Conservation (phyloP, 2,113 vertebrate species). For the Furnarius figulus region DNA sequence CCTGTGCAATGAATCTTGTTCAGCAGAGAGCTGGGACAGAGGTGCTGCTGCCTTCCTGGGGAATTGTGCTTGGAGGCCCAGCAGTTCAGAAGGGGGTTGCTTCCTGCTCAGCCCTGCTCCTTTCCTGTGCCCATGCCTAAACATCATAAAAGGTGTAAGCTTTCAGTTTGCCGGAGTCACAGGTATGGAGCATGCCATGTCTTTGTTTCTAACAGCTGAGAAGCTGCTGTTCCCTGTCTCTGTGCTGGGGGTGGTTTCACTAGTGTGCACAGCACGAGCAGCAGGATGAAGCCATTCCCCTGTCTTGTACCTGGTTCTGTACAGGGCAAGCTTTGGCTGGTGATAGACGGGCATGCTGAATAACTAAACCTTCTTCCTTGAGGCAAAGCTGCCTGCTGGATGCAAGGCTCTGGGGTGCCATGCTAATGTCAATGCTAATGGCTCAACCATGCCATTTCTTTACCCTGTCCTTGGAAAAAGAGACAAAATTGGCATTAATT, state of each 20-base stretch:
- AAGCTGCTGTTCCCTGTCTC: not conserved
- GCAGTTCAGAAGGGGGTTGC: not conserved
- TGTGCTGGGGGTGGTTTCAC: not conserved
- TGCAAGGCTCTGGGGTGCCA: rapidly evolving
- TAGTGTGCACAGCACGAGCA: rapidly evolving
- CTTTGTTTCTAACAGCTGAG: not conserved
- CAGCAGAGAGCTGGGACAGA: not conserved
- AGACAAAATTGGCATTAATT: not conserved
- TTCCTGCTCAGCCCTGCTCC: not conserved
- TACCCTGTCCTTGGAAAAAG: not conserved
- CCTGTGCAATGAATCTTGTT: not conserved
- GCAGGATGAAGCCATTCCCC: not conserved
- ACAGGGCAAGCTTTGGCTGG: not conserved
- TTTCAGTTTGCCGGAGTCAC: not conserved
- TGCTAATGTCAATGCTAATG: not conserved
- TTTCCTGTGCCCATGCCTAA: not conserved
- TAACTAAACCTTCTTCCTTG: not conserved
- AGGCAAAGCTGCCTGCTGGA: not conserved
- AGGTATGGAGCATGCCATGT: rapidly evolving
- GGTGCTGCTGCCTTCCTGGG: not conserved
- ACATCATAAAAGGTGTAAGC: not conserved
- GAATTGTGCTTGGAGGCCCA: too few relatives aligned
- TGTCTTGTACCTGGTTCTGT: not conserved
- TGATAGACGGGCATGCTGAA: not conserved
- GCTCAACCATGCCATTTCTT: not conserved